These are phyloP conservation scores for Heliconius himera DNA, from an alignment of 1,140 invertebrate genomes.

Conservation along the genomic window DNA sequence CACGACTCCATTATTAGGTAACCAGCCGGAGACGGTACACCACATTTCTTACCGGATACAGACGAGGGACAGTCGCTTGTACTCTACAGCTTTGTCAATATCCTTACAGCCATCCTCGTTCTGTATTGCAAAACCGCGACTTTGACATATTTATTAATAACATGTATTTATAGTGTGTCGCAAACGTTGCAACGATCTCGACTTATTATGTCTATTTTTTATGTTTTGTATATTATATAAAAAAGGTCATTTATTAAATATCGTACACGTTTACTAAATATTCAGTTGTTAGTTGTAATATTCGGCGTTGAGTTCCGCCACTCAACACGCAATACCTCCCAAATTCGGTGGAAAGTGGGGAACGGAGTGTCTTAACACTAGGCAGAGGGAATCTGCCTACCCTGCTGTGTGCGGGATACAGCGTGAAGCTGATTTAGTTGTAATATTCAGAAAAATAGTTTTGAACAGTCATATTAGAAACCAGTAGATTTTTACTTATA, in stretches of 20 bases:
- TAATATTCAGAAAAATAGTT: too few species aligned
- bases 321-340: too few species aligned
- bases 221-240: neutral
- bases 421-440: too few species aligned
- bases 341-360: too few species aligned
- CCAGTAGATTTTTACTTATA: too few species aligned
- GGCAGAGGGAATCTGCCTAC: too few species aligned
- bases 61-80: constrained; percentile 28
- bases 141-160: constrained; percentile 25
- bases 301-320: too few species aligned
- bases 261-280: too few species aligned
- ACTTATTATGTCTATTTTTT: neutral
- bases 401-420: too few species aligned
- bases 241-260: neutral
- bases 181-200: constrained; percentile 29
- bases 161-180: constrained; percentile 22
- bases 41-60: constrained; percentile 36
- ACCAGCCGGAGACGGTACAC: constrained; percentile 16
- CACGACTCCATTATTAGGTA: constrained; percentile 18
- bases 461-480: too few species aligned
- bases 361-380: too few species aligned
- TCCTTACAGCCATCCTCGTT: constrained; percentile 45
- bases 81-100: constrained; percentile 38
- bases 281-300: too few species aligned
- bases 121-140: constrained; percentile 36